Base-by-base conservation (phyloP, 2,888 invertebrate genomes). In the Idaea biselata region DNA sequence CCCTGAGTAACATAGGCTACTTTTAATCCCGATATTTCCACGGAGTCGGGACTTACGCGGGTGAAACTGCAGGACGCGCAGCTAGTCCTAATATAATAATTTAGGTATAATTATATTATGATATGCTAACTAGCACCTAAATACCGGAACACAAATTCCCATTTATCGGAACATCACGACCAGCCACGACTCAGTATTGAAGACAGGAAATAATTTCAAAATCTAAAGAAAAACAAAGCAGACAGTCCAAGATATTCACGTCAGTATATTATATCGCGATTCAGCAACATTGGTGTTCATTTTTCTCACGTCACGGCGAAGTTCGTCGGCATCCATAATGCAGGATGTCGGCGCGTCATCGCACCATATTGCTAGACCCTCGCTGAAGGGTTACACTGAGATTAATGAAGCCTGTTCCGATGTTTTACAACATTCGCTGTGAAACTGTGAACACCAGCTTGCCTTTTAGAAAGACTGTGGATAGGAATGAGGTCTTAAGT, bases 251-350 rank as follows among this genome's bases (percentile, higher is more conserved):
- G 44, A 44, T 44, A 44, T 44, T 44, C 8, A 14, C 2, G 44
- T 44, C 8, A 84, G 86, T 86, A 80, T 83, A 86, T 87, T 80
- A 84, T 86, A 85, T 84, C 78, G 81, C 86, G 77, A 91, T 89
- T 84, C 83, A 82, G 89, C 84, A 79, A 75, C 75, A 76, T 78
- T 78, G 78, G 80, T 78, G 81, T 89, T 92, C 91, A 92, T 92
- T 92, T 92, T 91, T 92, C 91, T 87, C 89, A 86, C 89, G 91
- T 91, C 91, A 86, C 82, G 83, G 80, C 83, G 71, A 88, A 88
- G 83, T 89, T 89, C 76, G 78, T 82, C 78, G 75, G 81, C 90
- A 92, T 92, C 83, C 90, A 92, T 92, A 92, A 91, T 91, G 89
- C 87, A 91, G 78, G 83, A 78, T 83, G 91, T 92, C 90, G 88